Percentiles rank a stretch among this genome's conserved stretches.
Evolutionary conservation across 1,140 invertebrate species (phyloP).

Genomic region (Conus betulinus): DNA sequence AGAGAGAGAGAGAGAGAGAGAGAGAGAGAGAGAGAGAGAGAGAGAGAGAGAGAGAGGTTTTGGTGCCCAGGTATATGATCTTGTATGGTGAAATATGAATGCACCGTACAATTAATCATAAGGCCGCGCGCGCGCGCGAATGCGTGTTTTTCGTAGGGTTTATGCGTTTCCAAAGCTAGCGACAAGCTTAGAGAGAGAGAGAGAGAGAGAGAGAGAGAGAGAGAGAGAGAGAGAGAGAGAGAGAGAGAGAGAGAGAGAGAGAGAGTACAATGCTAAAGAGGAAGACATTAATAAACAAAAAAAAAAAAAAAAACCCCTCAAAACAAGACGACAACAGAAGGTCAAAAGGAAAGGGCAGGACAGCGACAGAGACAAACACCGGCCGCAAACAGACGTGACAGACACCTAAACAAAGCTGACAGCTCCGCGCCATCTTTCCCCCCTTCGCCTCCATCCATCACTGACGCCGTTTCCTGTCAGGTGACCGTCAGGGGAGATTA

Average conservation of each 20-base stretch:
- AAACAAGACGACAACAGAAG: too few species aligned
- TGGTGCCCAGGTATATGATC: too few species aligned
- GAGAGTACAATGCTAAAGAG: not conserved
- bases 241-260: conserved; percentile 5
- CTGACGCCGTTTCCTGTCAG: not conserved
- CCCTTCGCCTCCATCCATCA: not conserved
- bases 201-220: not conserved
- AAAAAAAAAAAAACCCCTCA: not conserved
- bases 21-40: too few species aligned
- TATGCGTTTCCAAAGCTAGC: too few species aligned
- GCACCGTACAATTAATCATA: too few species aligned
- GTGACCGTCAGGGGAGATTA: not conserved
- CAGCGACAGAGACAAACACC: not conserved
- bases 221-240: not conserved
- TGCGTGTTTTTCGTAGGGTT: too few species aligned
- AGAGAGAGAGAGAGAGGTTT: too few species aligned
- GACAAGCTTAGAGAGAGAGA: too few species aligned
- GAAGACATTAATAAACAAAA: not conserved
- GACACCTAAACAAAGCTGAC: not conserved
- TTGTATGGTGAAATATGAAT: too few species aligned
- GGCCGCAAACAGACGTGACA: not conserved
- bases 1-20: too few species aligned
- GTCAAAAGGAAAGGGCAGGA: not conserved
- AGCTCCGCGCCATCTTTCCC: not conserved
- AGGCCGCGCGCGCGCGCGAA: too few species aligned